These are phyloP conservation scores for Nannoperca australis DNA, from an alignment of 2,797 vertebrate genomes.

Conservation along the genomic window DNA sequence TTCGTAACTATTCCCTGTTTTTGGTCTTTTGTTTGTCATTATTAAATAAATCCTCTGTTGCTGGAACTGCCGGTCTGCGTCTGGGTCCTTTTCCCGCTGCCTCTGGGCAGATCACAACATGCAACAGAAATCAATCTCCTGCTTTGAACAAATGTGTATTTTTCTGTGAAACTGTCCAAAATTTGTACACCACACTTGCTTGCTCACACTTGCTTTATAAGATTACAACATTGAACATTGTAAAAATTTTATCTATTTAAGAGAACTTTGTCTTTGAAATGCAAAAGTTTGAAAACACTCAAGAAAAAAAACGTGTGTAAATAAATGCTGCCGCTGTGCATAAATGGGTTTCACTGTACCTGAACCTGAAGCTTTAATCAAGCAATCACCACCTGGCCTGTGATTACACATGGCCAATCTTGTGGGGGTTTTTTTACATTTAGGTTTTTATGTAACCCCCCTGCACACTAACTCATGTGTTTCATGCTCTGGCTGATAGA, in stretches of 20 bases:
- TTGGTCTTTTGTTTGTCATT: too few relatives aligned
- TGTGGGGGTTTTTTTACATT: background rate
- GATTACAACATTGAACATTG: background rate
- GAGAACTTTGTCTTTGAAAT: background rate
- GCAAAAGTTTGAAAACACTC: background rate
- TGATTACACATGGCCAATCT: conserved; percentile 14
- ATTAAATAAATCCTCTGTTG: too few relatives aligned
- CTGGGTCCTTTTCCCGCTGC: too few relatives aligned
- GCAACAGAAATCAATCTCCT: background rate
- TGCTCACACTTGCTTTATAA: background rate
- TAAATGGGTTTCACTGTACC: background rate
- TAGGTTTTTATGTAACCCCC: background rate
- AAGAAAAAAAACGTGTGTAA: background rate
- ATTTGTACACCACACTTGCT: background rate
- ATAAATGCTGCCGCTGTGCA: background rate
- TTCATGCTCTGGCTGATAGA: conserved; percentile 15
- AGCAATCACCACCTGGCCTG: conserved; percentile 27
- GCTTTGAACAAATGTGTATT: background rate
- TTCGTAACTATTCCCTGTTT: too few relatives aligned
- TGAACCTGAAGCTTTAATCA: conserved; percentile 37
- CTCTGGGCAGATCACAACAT: too few relatives aligned
- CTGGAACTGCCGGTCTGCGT: too few relatives aligned
- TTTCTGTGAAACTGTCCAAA: background rate
- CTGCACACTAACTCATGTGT: background rate
- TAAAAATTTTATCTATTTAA: background rate